These are phyloP conservation scores for Willowsia nigromaculata DNA, from an alignment of 2,888 invertebrate genomes.

Conservation along the genomic window DNA sequence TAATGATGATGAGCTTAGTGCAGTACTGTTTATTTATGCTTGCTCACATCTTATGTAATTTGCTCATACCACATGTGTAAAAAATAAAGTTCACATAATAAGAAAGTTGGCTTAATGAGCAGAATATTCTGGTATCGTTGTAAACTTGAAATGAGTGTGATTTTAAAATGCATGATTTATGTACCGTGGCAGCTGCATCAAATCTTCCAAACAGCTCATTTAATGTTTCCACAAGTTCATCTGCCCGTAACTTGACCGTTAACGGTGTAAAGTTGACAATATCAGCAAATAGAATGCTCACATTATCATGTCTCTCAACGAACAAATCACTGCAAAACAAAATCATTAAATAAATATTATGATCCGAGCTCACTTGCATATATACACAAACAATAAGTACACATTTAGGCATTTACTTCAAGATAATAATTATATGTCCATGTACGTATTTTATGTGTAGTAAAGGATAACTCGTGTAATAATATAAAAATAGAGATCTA, in stretches of 20 bases:
- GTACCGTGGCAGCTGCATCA: conserved; percentile 93
- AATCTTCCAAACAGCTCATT: conserved; percentile 95
- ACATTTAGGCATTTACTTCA: too few species aligned
- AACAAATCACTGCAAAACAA: conserved; percentile 88
- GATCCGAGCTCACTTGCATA: too few species aligned
- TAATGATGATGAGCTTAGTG: too few species aligned
- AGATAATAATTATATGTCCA: too few species aligned
- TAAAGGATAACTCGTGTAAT: too few species aligned
- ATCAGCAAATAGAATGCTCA: conserved; percentile 94
- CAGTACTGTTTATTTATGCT: not conserved
- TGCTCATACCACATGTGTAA: too few species aligned
- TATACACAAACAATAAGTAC: too few species aligned
- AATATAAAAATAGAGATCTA: too few species aligned
- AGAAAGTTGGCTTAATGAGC: not conserved
- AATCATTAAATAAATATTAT: not conserved
- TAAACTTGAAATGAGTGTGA: not conserved
- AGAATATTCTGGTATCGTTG: not conserved
- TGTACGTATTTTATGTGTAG: too few species aligned
- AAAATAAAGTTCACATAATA: not conserved
- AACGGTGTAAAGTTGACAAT: conserved; percentile 95
- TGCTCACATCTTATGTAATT: too few species aligned
- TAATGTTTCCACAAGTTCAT: conserved; percentile 90
- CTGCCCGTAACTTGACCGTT: conserved; percentile 90
- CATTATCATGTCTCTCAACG: conserved; percentile 92
- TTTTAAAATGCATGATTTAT: too few species aligned